Conservation (phyloP, 1,140 invertebrate species). For the Drosophila nasuta region DNA sequence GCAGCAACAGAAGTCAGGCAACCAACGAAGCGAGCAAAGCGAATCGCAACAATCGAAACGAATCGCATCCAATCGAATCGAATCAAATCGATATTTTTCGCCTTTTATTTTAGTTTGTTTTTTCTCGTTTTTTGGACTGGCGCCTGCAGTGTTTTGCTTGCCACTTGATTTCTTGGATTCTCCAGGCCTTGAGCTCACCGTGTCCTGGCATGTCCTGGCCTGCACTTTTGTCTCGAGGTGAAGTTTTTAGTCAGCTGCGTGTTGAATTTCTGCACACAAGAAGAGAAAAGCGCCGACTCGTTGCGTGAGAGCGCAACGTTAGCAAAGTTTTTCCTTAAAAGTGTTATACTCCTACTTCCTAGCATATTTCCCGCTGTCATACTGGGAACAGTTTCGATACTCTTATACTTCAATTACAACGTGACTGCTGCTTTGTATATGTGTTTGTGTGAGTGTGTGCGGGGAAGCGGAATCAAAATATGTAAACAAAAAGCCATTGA, state of each 20-base stretch:
- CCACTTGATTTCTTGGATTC: constrained; percentile 44
- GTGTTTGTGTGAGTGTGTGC: constrained; percentile 7
- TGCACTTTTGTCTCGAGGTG: constrained; percentile 44
- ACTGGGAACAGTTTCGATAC: constrained; percentile 48
- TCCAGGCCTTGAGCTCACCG: constrained; percentile 13
- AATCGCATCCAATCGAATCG: constrained; percentile 25
- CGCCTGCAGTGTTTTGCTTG: constrained; percentile 51
- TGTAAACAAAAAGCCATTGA: constrained; percentile 55
- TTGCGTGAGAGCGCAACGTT: background rate
- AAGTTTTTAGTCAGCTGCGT: constrained; percentile 62
- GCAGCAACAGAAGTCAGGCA: constrained; percentile 39
- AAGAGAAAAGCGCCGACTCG: constrained; percentile 52
- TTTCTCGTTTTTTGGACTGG: background rate
- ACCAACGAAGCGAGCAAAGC: constrained; percentile 10
- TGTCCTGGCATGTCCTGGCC: constrained; percentile 1
- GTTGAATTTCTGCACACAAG: constrained; percentile 51
- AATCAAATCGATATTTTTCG: constrained; percentile 75
- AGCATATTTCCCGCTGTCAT: background rate
- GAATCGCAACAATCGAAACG: constrained; percentile 34
- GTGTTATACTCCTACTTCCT: constrained; percentile 14
- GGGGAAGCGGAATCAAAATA: constrained; percentile 25
- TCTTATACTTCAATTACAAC: constrained; percentile 34
- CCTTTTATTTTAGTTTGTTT: constrained; percentile 12
- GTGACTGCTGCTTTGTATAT: background rate
- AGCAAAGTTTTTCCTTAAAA: constrained; percentile 4